A percentile compares a stretch with the other conserved stretches of the same genome.
phyloP scores from a whole-genome alignment of 53 echinoderm and acorn worm genomes.

The Temnopleurus reevesii region DNA sequence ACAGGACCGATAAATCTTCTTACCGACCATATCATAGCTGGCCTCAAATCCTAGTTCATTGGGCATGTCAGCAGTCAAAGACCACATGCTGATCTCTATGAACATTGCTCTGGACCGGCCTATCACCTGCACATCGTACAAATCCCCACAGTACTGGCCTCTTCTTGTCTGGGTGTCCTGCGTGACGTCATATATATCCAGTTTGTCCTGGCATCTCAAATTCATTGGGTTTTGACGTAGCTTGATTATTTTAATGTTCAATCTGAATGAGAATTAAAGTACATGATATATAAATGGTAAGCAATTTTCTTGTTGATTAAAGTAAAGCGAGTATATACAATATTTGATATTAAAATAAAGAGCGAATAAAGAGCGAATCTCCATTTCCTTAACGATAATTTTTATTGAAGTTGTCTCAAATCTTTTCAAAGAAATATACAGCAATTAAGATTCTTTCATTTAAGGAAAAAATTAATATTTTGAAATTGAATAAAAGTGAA shows the following conservation, averaged over 20 bases:
- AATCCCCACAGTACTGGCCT: conserved; percentile 10
- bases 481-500: too few species aligned
- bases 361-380: too few species aligned
- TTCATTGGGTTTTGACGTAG: not conserved
- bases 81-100: conserved; percentile 63
- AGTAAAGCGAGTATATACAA: too few species aligned
- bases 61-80: conserved; percentile 71
- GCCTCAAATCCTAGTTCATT: conserved; percentile 72
- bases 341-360: too few species aligned
- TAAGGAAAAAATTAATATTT: too few species aligned
- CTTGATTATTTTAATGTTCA: not conserved
- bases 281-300: too few species aligned
- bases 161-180: not conserved
- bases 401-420: too few species aligned
- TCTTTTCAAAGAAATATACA: too few species aligned
- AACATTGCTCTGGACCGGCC: conserved; percentile 66
- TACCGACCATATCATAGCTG: conserved; percentile 72
- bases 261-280: too few species aligned
- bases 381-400: too few species aligned
- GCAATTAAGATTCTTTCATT: too few species aligned
- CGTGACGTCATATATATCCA: conserved; percentile 16
- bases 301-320: too few species aligned
- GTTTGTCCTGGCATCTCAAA: not conserved
- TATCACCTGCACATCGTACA: conserved; percentile 57
- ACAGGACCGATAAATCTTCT: not conserved